Conservation (phyloP, 2,797 vertebrate species). For the Sciurus vulgaris region DNA sequence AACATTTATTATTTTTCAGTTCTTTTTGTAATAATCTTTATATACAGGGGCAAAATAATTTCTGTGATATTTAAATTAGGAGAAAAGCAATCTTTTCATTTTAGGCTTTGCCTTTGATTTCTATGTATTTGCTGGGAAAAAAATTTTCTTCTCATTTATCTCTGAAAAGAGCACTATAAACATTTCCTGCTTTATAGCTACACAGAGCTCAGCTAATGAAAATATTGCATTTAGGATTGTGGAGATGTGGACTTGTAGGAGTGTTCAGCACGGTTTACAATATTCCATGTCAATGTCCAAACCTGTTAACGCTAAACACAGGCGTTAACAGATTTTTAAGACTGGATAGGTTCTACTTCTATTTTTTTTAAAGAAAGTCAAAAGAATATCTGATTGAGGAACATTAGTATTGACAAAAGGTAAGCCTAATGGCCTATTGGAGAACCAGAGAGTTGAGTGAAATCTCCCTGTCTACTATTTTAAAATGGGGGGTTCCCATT, state of each 20-base stretch:
- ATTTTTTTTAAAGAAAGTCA: conserved; percentile 36
- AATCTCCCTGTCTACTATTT: conserved; percentile 62
- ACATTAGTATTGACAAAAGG: conserved; percentile 19
- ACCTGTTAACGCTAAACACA: background rate
- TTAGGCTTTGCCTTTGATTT: background rate
- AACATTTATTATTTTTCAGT: background rate
- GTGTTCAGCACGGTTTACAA: background rate
- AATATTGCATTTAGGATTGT: background rate
- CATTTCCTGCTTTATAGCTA: background rate
- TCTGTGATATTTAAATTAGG: background rate
- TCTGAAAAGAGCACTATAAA: background rate
- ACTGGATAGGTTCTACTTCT: background rate
- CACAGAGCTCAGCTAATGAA: background rate
- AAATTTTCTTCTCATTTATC: background rate
- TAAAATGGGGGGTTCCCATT: conserved; percentile 57
- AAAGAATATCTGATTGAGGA: conserved; percentile 10
- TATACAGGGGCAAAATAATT: background rate
- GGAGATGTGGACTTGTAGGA: background rate
- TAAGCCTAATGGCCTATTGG: conserved; percentile 54
- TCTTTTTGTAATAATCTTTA: background rate
- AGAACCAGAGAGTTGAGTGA: conserved; percentile 64
- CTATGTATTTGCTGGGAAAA: background rate
- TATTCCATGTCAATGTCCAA: background rate
- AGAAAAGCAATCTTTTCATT: background rate
- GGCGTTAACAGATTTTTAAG: too few species aligned